phyloP scores from a whole-genome alignment of 1,140 invertebrate species.

The Probaryconus sp. region DNA sequence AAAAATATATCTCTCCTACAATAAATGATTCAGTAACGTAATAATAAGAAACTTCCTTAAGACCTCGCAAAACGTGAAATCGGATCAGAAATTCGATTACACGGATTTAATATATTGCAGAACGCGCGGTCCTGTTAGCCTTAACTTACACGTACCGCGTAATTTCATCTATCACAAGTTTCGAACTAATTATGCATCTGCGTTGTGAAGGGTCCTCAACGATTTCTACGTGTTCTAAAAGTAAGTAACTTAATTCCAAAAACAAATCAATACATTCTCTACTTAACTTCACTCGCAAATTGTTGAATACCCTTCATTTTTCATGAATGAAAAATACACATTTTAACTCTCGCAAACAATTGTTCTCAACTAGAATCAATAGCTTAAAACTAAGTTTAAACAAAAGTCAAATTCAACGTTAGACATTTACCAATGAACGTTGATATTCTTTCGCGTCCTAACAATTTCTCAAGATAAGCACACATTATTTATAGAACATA shows the following conservation, averaged over 20 bases:
- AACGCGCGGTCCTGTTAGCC: not conserved
- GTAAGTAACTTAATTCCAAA: not conserved
- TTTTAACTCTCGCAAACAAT: no score
- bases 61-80: conserved; percentile 1
- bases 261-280: conserved; percentile 12
- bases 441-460: no score
- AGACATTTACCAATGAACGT: no score
- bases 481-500: no score
- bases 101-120: conserved; percentile 11
- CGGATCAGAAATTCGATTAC: conserved; percentile 23
- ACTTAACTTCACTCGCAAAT: no score
- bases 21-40: not conserved
- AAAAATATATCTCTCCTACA: not conserved
- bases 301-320: no score
- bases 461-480: no score
- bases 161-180: conserved; percentile 15
- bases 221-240: conserved; percentile 16
- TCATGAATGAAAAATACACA: no score
- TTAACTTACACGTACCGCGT: conserved; percentile 5
- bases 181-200: conserved; percentile 18
- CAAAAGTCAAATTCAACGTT: no score
- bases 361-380: no score
- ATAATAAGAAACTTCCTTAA: conserved; percentile 4
- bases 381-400: no score
- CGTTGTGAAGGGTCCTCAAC: not conserved